Evolutionary conservation across 2,888 invertebrate genomes (phyloP).

Genomic region (Fragum fragum): DNA sequence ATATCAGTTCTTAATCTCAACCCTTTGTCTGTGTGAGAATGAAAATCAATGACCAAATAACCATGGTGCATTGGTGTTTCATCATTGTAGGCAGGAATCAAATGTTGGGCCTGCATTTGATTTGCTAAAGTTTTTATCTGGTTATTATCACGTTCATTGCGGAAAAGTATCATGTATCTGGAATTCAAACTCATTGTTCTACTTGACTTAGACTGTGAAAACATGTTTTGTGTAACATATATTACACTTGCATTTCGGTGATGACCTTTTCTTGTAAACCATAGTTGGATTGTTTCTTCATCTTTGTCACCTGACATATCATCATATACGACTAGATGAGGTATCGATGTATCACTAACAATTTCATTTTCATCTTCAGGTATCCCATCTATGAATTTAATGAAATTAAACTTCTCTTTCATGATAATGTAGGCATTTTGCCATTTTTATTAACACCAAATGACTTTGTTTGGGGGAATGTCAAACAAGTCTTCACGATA

Average conservation of each 20-base stretch:
- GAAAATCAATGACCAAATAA: slow-evolving; percentile 19
- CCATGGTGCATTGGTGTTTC: slow-evolving; percentile 3
- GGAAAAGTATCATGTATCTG: slow-evolving; percentile 19
- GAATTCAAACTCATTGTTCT: slow-evolving; percentile 25
- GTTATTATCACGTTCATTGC: slow-evolving; percentile 9
- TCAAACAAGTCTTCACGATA: slow-evolving; percentile 15
- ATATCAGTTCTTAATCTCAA: slow-evolving; percentile 23
- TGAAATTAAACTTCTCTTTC: slow-evolving; percentile 9
- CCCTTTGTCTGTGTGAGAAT: neutral
- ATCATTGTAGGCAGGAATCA: slow-evolving; percentile 14
- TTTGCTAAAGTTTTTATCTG: slow-evolving; percentile 20
- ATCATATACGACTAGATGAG: slow-evolving; percentile 30
- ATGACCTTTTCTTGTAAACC: slow-evolving; percentile 33
- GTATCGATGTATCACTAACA: slow-evolving; percentile 16
- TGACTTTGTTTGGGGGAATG: slow-evolving; percentile 8
- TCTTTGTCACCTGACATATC: slow-evolving; percentile 20
- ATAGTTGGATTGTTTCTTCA: slow-evolving; percentile 27
- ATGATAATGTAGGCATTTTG: slow-evolving; percentile 11
- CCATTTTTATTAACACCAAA: slow-evolving; percentile 31
- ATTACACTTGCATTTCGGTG: slow-evolving; percentile 21
- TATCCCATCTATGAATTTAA: slow-evolving; percentile 24
- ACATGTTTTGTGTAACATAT: slow-evolving; percentile 26
- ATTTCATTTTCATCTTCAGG: slow-evolving; percentile 31
- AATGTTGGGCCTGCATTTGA: slow-evolving; percentile 27
- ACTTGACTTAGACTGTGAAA: slow-evolving; percentile 14